phyloP scores from a whole-genome alignment of 2,888 invertebrate species.

The Thymelicus lineola region DNA sequence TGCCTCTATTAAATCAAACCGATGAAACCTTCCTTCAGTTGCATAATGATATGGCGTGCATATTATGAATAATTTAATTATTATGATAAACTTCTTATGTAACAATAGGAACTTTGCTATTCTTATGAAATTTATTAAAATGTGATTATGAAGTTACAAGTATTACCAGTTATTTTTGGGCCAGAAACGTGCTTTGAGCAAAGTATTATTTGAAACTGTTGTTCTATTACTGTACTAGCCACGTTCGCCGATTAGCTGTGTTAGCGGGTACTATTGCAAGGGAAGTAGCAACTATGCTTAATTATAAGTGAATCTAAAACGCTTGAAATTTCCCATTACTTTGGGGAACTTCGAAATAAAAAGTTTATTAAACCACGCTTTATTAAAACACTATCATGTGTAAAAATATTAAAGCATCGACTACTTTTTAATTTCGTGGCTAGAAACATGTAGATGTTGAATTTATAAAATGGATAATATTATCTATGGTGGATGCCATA shows the following conservation, averaged over 20 bases:
- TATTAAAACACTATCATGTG: too few relatives aligned
- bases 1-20: background rate
- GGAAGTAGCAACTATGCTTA: background rate
- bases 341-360: too few relatives aligned
- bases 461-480: too few relatives aligned
- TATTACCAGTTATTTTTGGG: constrained; percentile 50
- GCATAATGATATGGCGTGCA: background rate
- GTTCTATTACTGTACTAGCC: background rate
- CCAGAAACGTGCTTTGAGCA: constrained; percentile 11
- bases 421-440: too few relatives aligned
- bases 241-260: too few relatives aligned
- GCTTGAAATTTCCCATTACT: too few relatives aligned
- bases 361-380: too few relatives aligned
- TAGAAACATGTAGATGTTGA: too few relatives aligned
- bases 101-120: constrained; percentile 41
- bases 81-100: background rate
- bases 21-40: background rate
- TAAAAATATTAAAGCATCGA: too few relatives aligned
- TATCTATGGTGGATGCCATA: background rate
- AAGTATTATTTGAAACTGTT: constrained; percentile 16
- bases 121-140: constrained; percentile 42
- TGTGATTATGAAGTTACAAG: constrained; percentile 60
- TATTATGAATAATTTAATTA: background rate
- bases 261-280: too few relatives aligned
- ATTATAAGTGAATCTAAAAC: too few relatives aligned